These are phyloP conservation scores for Synanthedon tipuliformis DNA, from an alignment of 2,888 invertebrate genomes.

Conservation along the genomic window DNA sequence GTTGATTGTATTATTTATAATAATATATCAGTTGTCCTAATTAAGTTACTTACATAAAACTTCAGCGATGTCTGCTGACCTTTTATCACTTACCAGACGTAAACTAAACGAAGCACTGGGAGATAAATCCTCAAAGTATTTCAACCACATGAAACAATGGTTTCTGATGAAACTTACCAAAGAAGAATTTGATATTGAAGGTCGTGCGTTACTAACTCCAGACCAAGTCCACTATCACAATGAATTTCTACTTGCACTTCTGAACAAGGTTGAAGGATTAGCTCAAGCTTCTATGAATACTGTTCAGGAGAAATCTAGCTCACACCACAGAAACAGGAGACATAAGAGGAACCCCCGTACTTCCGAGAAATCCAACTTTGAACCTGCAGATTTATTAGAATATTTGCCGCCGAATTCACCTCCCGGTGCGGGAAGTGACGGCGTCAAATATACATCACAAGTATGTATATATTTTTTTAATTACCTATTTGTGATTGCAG, in stretches of 20 bases:
- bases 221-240: slow-evolving; percentile 87
- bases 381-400: slow-evolving; percentile 71
- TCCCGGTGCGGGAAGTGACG: slow-evolving; percentile 60
- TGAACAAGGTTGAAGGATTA: slow-evolving; percentile 77
- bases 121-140: slow-evolving; percentile 78
- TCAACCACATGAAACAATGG: slow-evolving; percentile 80
- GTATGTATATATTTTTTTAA: slow-evolving; percentile 16
- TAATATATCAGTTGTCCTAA: background rate
- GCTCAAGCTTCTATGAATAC: slow-evolving; percentile 55
- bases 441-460: slow-evolving; percentile 62
- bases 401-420: slow-evolving; percentile 69
- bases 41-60: background rate
- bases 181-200: slow-evolving; percentile 86
- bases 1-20: too few species aligned
- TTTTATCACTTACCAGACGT: slow-evolving; percentile 71
- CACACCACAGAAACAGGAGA: slow-evolving; percentile 50
- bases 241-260: slow-evolving; percentile 82
- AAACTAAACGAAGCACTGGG: slow-evolving; percentile 74
- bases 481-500: too few species aligned
- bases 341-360: slow-evolving; percentile 68
- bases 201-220: slow-evolving; percentile 76
- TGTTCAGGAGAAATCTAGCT: slow-evolving; percentile 50
- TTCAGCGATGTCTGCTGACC: slow-evolving; percentile 38
- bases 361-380: slow-evolving; percentile 72
- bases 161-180: slow-evolving; percentile 81